A percentile compares a stretch with the other conserved stretches of the same genome.
Conservation (phyloP, 2,113 vertebrate species). For the Elachura formosa region DNA sequence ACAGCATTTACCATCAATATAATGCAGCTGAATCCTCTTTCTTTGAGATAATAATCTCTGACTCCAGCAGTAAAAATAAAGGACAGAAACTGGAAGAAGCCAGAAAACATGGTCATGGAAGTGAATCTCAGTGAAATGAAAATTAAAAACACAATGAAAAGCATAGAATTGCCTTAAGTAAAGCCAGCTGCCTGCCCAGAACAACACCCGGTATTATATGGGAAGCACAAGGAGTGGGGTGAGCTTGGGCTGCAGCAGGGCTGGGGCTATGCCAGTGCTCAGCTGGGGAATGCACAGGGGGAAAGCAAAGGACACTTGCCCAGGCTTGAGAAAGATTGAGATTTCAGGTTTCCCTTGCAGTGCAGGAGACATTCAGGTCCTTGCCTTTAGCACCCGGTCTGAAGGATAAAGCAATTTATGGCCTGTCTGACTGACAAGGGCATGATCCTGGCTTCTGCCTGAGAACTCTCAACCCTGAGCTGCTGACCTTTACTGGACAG, state of each 20-base stretch:
- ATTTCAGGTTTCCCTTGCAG: background rate
- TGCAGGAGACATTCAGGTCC: background rate
- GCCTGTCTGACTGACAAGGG: background rate
- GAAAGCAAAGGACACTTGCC: no score
- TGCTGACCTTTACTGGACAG: background rate
- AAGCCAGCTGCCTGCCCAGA: background rate
- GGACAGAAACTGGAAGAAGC: constrained; percentile 28
- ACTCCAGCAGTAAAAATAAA: constrained; percentile 33
- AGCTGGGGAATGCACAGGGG: background rate
- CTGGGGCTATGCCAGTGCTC: fast-evolving
- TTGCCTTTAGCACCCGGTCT: background rate
- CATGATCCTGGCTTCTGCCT: background rate
- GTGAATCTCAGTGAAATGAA: background rate
- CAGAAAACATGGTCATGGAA: background rate
- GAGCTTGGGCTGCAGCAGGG: background rate
- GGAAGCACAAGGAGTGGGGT: background rate
- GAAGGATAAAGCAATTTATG: background rate
- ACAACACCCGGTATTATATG: background rate
- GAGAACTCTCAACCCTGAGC: background rate
- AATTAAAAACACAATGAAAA: constrained; percentile 35
- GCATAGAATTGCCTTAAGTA: background rate
- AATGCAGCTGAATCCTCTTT: constrained; percentile 18
- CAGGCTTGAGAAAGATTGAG: background rate
- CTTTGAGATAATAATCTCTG: constrained; percentile 38
- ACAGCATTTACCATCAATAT: background rate